A percentile compares a stretch with the other conserved stretches of the same genome.
These are phyloP conservation scores for Rousettus leschenaultii DNA, from an alignment of 2,113 vertebrate species.

Conservation along the genomic window DNA sequence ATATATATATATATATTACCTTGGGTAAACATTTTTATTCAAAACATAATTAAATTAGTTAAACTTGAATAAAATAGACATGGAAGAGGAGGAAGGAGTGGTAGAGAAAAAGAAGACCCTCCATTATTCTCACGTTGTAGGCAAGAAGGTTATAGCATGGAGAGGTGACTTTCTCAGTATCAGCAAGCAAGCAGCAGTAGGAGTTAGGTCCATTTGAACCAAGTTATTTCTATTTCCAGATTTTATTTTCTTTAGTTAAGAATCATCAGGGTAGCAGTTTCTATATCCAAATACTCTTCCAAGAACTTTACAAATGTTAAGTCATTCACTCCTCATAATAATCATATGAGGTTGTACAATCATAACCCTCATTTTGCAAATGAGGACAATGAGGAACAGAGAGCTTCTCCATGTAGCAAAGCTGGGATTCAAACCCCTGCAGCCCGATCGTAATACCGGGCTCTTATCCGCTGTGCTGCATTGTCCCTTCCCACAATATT, in stretches of 20 bases:
- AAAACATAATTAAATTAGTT: neutral
- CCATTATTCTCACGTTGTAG: neutral
- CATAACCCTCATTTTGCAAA: neutral
- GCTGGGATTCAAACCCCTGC: neutral
- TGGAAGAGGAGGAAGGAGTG: neutral
- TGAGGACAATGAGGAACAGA: neutral
- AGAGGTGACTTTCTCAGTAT: neutral
- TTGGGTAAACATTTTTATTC: neutral
- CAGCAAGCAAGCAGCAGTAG: neutral
- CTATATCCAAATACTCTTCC: neutral
- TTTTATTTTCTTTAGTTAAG: neutral
- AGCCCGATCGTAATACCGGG: accelerated
- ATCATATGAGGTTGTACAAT: neutral
- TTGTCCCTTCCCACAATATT: neutral
- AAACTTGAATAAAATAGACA: neutral
- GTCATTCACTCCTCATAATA: neutral
- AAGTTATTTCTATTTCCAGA: neutral
- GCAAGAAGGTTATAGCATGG: neutral
- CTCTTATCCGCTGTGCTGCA: neutral
- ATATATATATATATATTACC: accelerated
- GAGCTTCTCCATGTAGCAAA: neutral
- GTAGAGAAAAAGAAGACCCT: neutral
- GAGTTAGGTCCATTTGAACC: neutral
- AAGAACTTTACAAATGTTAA: neutral
- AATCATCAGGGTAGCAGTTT: neutral